phyloP scores from a whole-genome alignment of 1,140 invertebrate genomes.

The Drosophila auraria region DNA sequence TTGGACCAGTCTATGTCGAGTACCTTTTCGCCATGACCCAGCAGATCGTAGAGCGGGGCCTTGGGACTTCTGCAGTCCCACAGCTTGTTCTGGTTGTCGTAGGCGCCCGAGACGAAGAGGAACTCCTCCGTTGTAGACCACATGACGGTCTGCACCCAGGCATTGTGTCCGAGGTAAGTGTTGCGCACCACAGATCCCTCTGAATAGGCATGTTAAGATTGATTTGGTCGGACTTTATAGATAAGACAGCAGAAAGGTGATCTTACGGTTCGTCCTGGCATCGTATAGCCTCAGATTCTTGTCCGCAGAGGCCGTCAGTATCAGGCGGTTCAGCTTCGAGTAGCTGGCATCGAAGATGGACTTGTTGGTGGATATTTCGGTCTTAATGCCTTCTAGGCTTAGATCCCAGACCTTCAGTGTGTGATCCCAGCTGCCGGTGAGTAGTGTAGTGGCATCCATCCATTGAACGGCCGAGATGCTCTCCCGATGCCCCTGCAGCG shows the following conservation, averaged over 20 bases:
- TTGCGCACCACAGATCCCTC: slow-evolving; percentile 95
- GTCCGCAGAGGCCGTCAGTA: slow-evolving; percentile 96
- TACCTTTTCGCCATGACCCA: slow-evolving; percentile 97
- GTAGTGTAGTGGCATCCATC: slow-evolving; percentile 90
- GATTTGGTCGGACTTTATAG: background rate
- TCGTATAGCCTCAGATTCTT: slow-evolving; percentile 96
- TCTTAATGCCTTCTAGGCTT: slow-evolving; percentile 92
- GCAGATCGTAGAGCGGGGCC: slow-evolving; percentile 96
- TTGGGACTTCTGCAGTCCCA: slow-evolving; percentile 98
- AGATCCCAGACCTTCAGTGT: slow-evolving; percentile 97
- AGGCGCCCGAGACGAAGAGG: slow-evolving; percentile 96
- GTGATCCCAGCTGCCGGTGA: slow-evolving; percentile 97
- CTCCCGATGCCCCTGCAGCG: slow-evolving; percentile 96
- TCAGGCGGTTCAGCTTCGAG: slow-evolving; percentile 90
- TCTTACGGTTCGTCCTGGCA: slow-evolving; percentile 92
- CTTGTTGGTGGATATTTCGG: slow-evolving; percentile 94
- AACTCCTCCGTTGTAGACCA: slow-evolving; percentile 95
- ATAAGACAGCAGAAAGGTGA: background rate
- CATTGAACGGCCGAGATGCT: slow-evolving; percentile 94
- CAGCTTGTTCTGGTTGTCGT: slow-evolving; percentile 96
- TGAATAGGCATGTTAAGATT: slow-evolving; percentile 73
- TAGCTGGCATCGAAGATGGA: slow-evolving; percentile 94
- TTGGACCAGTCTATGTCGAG: slow-evolving; percentile 97
- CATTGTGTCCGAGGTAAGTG: slow-evolving; percentile 95
- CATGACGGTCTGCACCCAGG: slow-evolving; percentile 95